Evolutionary conservation across 2,888 invertebrate species (phyloP), one percentile per base, ranked within the genome.

Genomic region (Diadromus collaris): DNA sequence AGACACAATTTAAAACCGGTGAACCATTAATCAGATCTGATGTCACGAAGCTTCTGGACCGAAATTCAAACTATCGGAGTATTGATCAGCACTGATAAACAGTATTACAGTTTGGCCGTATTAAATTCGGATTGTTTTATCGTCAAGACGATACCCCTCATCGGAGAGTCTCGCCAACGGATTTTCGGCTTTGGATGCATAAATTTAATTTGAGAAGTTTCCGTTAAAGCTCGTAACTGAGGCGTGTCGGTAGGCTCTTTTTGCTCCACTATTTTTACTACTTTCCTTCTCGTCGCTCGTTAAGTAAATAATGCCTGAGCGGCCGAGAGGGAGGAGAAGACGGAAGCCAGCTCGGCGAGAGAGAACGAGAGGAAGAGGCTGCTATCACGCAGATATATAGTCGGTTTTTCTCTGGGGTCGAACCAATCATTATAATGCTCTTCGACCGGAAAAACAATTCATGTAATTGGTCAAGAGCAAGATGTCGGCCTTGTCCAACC

Each of bases 381-480:
- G 6, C 54, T 24, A 54, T 48, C 6, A 13, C 29, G 29, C 63
- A 63, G 54, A 44, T 41, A 44, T 72, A 56, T 38, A 10, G 13
- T 61, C 65, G 19, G 63, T 32, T 67, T 67, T 19, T 41, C 61
- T 58, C 46, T 51, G 21, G 46, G 44, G 34, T 48, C 48, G 46
- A 67, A 78, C 61, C 61, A 78, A 78, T 78, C 61, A 64, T 74
- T 65, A 70, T 70, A 74, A 69, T 78, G 44, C 44, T 19, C 60
- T 54, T 56, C 54, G 69, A 78, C 72, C 74, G 72, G 70, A 71
- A 81, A 79, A 81, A 81, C 80, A 81, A 80, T 83, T 78, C 54
- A 51, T 74, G 70, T 83, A 81, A 81, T 83, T 81, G 67, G 72
- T 80, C 79, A 74, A 79, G 75, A 78, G 78, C 72, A 75, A 54